Evolutionary conservation across 2,888 invertebrate genomes (phyloP), one percentile per base, ranked within the genome.

Genomic region (Drosophila mercatorum): DNA sequence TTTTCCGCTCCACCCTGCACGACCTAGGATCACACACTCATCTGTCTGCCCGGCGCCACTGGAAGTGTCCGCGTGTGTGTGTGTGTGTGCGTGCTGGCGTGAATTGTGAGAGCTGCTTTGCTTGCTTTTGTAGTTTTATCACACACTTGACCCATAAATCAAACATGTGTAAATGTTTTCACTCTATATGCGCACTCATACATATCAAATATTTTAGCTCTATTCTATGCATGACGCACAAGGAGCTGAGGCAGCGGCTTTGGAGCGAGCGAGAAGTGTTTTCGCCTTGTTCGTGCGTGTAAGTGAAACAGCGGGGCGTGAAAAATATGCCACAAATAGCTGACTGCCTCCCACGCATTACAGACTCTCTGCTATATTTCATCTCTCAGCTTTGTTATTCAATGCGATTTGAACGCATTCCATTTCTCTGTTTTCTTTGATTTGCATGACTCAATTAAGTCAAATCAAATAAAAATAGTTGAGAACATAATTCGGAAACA

Each of bases 121-220:
- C 47, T 49, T 44, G 86, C 82, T 81, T 84, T 85, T 89, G 84
- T 89, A 85, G 84, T 85, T 85, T 85, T 85, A 89, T 85, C 84
- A 85, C 84, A 85, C 84, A 89, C 89, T 85, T 85, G 84, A 85
- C 84, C 84, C 84, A 89, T 85, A 85, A 85, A 85, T 85, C 84
- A 85, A 89, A 89, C 84, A 85, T 85, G 84, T 85, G 84, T 85
- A 85, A 85, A 85, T 85, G 84, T 87, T 85, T 85, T 85, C 89
- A 85, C 84, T 85, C 87, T 87, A 85, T 85, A 85, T 84, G 88
- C 89, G 60, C 89, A 84, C 85, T 81, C 81, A 83, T 83, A 81
- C 78, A 81, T 81, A 83, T 84, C 77, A 84, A 84, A 85, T 87
- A 81, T 81, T 86, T 79, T 87, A 68, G 84, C 65, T 68, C 73